Evolutionary conservation across 2,113 vertebrate species (phyloP), one percentile per base, ranked within the genome.

Genomic region (Odontesthes bonariensis): DNA sequence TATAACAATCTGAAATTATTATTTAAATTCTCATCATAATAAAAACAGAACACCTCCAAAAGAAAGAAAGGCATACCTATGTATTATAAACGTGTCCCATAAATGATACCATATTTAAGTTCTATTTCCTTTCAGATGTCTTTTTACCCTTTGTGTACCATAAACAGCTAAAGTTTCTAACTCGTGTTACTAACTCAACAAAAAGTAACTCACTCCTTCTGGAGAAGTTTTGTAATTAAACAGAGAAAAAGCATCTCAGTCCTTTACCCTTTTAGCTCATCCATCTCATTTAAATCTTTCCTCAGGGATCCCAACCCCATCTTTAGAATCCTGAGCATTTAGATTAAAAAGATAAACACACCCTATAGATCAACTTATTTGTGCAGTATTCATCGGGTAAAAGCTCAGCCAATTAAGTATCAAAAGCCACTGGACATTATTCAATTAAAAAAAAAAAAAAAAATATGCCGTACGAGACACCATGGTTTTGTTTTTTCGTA

Each of bases 321-420:
- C 51, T 73, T 81, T 44, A 64, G 32, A 63, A 56, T 56, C 68
- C 88, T 89, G 81, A 86, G 86, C 88, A 91, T 91, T 89, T 89
- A 90, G 71, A 92, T 88, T 87, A 79, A 79, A 86, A 85, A 79
- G 63, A 69, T 83, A 86, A 89, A 86, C 73, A 75, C 60, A 56
- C 10, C 10, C 68, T 78, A 89, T 88, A 89, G 54, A 86, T 90
- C 64, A 63, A 79, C 59, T 83, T 69, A 77, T 86, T 89, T 81
- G 68, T 31, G 3, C 61, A 79, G 32, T 49, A 86, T 73, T 69
- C 75, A 55, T 68, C n/a, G 63, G 56, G 42, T 63, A 47, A 86
- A 78, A 79, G 80, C 73, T 85, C 64, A 88, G 88, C 83, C 69
- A 73, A 70, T 85, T 84, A 69, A 47, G 33, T 68, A 35, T 71